A percentile compares a stretch with the other conserved stretches of the same genome.
phyloP scores from a whole-genome alignment of 2,797 vertebrate species.

The Cichlasoma orientale region DNA sequence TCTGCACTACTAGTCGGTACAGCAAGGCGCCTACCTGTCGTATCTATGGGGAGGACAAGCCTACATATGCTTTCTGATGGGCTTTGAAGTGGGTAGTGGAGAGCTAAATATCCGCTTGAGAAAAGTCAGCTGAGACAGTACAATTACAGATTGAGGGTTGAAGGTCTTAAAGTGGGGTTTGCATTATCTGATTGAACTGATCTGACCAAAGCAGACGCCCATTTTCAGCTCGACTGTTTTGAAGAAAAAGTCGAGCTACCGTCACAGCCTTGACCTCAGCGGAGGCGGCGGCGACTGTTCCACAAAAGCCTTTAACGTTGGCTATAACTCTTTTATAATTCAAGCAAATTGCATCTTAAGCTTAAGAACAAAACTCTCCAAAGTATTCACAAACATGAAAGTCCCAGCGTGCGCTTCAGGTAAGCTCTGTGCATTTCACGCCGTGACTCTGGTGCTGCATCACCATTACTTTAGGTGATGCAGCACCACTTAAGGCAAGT shows the following conservation, averaged over 20 bases:
- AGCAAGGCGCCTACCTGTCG: background rate
- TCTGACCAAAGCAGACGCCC: background rate
- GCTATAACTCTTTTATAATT: too few species aligned
- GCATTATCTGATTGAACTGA: background rate
- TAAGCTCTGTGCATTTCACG: conserved; percentile 1
- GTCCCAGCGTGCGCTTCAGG: background rate
- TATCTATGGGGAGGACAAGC: background rate
- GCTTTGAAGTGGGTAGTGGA: background rate
- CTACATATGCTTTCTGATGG: background rate
- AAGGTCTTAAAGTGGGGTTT: background rate
- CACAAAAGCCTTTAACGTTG: too few species aligned
- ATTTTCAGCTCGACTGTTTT: background rate
- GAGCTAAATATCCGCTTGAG: background rate
- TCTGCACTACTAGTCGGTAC: background rate
- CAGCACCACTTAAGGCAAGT: too few species aligned
- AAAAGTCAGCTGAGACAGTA: conserved; percentile 17
- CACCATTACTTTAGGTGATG: conserved; percentile 13
- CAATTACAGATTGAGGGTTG: background rate
- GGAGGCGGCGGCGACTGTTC: too few species aligned
- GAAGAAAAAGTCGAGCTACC: too few species aligned
- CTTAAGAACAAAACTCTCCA: background rate
- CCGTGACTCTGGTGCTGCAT: conserved; percentile 42
- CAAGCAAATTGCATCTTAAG: background rate
- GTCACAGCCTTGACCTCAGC: too few species aligned
- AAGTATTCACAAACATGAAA: conserved; percentile 1